Conservation (phyloP, 1,140 invertebrate genomes). For the Aphaenogaster rudis region DNA sequence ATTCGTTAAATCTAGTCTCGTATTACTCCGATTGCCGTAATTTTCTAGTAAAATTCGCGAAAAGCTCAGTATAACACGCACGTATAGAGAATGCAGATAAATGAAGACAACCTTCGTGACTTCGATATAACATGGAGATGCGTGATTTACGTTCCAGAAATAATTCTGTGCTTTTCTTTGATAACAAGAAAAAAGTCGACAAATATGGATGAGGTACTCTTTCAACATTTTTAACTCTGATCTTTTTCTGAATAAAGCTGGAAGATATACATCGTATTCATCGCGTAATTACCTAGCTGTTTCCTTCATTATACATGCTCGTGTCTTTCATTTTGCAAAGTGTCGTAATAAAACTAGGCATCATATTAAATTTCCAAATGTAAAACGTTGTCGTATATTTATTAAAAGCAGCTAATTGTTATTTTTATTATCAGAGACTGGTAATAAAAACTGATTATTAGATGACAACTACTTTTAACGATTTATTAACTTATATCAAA, state of each 20-base stretch:
- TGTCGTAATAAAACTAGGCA: background rate
- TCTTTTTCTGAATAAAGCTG: background rate
- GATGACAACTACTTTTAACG: background rate
- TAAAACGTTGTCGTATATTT: background rate
- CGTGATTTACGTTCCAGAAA: background rate
- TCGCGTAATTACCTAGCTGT: background rate
- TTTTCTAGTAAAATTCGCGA: conserved; percentile 38
- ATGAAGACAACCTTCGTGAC: background rate
- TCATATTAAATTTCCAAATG: background rate
- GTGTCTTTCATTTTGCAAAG: background rate
- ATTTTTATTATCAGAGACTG: conserved; percentile 6
- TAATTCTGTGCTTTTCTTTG: background rate
- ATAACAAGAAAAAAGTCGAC: background rate
- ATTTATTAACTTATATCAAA: background rate
- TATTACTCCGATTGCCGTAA: conserved; percentile 30
- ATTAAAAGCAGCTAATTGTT: conserved; percentile 11
- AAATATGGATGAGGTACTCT: background rate
- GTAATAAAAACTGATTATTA: conserved; percentile 20
- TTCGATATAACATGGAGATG: conserved; percentile 9
- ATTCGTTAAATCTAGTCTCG: conserved; percentile 28
- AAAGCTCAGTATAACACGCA: background rate
- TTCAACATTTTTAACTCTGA: background rate
- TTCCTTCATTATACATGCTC: background rate
- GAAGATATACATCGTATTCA: too few relatives aligned
- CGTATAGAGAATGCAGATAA: background rate